Evolutionary conservation across 2,888 invertebrate species (phyloP).

Genomic region (Serripes groenlandicus): DNA sequence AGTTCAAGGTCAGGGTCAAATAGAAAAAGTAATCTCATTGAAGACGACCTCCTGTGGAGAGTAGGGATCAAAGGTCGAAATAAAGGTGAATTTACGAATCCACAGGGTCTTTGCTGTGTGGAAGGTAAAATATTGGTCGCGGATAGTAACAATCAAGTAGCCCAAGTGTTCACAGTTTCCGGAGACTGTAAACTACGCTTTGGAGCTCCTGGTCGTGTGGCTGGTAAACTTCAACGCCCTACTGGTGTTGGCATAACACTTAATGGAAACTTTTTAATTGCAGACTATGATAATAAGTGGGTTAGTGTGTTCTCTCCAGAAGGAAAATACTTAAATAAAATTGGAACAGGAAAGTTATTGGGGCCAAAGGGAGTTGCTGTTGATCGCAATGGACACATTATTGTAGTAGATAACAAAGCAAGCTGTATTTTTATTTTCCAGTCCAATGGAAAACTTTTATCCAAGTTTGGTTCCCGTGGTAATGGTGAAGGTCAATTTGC

Average conservation of each 20-base stretch:
- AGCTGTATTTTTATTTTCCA: conserved; percentile 87
- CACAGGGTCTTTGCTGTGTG: conserved; percentile 87
- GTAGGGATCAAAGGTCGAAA: conserved; percentile 87
- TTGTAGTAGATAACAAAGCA: conserved; percentile 88
- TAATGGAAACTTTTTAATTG: conserved; percentile 87
- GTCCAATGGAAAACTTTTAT: conserved; percentile 87
- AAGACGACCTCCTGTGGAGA: conserved; percentile 87
- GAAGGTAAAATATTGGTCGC: conserved; percentile 87
- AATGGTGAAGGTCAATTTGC: conserved; percentile 87
- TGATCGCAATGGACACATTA: conserved; percentile 87
- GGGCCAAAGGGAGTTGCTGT: conserved; percentile 88
- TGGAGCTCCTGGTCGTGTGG: conserved; percentile 86
- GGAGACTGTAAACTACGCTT: conserved; percentile 87
- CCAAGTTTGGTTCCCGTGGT: conserved; percentile 87
- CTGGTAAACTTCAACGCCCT: conserved; percentile 88
- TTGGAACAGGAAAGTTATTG: conserved; percentile 87
- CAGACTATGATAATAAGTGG: conserved; percentile 88
- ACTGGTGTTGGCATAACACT: conserved; percentile 87
- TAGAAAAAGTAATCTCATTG: conserved; percentile 85
- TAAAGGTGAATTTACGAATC: conserved; percentile 88
- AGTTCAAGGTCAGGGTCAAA: conserved; percentile 86
- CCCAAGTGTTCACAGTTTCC: conserved; percentile 85
- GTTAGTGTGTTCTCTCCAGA: conserved; percentile 87
- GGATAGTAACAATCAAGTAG: conserved; percentile 88
- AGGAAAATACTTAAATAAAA: conserved; percentile 87